These are phyloP conservation scores for Hyles vespertilio DNA, from an alignment of 1,140 invertebrate species.

Conservation along the genomic window DNA sequence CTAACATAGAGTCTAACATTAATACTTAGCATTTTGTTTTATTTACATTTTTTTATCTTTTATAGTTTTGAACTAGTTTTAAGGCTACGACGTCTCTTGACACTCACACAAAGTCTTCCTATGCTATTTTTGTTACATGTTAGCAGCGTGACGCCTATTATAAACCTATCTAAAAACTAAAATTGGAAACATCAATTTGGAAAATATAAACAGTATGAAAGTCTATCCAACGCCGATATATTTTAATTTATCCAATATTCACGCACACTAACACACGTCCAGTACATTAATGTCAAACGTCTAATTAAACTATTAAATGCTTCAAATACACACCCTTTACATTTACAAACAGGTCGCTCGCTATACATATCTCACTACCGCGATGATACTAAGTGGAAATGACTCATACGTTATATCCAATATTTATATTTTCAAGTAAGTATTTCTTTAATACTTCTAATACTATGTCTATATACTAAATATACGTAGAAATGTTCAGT, in stretches of 20 bases:
- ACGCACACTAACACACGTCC: slow-evolving; percentile 61
- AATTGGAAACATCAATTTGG: slow-evolving; percentile 51
- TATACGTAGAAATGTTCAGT: slow-evolving; percentile 72
- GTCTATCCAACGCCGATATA: slow-evolving; percentile 21
- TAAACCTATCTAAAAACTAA: slow-evolving; percentile 32
- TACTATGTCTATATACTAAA: slow-evolving; percentile 48
- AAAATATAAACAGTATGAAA: slow-evolving; percentile 11
- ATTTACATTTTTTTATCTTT: slow-evolving; percentile 61
- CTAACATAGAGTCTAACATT: slow-evolving; percentile 46
- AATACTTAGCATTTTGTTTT: slow-evolving; percentile 56
- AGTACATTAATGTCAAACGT: slow-evolving; percentile 33
- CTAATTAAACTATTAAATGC: slow-evolving; percentile 65
- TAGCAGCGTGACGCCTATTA: slow-evolving; percentile 46
- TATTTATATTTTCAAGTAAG: slow-evolving; percentile 33
- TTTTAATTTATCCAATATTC: slow-evolving; percentile 22
- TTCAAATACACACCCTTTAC: slow-evolving; percentile 51
- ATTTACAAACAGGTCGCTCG: slow-evolving; percentile 36
- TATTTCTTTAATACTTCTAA: slow-evolving; percentile 36
- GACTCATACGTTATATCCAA: slow-evolving; percentile 27
- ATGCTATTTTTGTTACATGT: slow-evolving; percentile 43
- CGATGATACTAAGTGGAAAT: slow-evolving; percentile 35
- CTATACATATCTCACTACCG: slow-evolving; percentile 52
- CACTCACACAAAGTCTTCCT: slow-evolving; percentile 54
- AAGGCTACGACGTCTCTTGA: slow-evolving; percentile 65
- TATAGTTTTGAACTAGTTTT: slow-evolving; percentile 74